Conservation (phyloP, 92 coral and sea anemone species). For the Parazoanthus darwini region DNA sequence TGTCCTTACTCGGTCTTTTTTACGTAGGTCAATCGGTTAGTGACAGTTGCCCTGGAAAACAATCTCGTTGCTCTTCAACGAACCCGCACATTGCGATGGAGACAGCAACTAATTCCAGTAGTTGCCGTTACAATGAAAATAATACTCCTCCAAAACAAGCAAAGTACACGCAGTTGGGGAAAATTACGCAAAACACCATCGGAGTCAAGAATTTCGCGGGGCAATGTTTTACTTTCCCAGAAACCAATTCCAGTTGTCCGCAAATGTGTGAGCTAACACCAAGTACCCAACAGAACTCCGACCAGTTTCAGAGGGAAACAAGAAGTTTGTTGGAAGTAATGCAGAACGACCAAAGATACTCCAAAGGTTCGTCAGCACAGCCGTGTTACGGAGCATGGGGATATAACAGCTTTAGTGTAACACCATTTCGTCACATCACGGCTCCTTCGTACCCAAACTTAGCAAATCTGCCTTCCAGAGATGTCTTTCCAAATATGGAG, state of each 20-base stretch:
- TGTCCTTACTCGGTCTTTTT: background rate
- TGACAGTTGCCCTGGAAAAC: background rate
- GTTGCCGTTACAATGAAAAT: background rate
- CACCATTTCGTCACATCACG: slow-evolving; percentile 1
- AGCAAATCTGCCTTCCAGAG: background rate
- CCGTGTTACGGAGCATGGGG: background rate
- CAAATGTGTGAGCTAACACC: slow-evolving; percentile 1
- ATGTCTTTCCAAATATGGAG: slow-evolving; percentile 21
- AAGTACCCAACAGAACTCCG: slow-evolving; percentile 6
- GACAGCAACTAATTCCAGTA: background rate
- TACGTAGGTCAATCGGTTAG: background rate
- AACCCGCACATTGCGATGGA: background rate
- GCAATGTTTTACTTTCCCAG: background rate
- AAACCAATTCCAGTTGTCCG: background rate
- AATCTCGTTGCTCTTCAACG: background rate
- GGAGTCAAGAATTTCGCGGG: background rate
- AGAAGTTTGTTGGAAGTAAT: slow-evolving; percentile 39
- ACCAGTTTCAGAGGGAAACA: slow-evolving; percentile 37
- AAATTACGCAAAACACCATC: background rate
- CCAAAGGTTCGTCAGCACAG: background rate
- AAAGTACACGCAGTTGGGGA: background rate
- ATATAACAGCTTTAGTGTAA: background rate
- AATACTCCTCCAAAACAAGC: background rate
- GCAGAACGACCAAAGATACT: slow-evolving; percentile 7
- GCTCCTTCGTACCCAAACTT: background rate